phyloP scores from a whole-genome alignment of 2,888 invertebrate genomes.

The Falcaria lacertinaria region DNA sequence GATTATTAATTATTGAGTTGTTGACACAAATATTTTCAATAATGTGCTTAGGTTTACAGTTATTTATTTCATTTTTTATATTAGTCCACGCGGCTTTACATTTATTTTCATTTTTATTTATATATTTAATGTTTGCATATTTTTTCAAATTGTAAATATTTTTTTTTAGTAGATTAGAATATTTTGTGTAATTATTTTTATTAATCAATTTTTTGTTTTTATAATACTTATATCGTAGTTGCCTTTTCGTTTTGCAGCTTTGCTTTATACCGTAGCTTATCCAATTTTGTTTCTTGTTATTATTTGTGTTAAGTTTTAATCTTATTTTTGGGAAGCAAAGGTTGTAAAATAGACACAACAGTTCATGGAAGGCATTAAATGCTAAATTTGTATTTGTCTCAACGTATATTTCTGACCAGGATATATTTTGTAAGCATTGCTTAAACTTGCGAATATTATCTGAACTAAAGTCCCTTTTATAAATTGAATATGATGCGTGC shows the following conservation, averaged over 20 bases:
- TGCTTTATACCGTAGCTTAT: conserved; percentile 3
- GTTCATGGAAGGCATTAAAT: neutral
- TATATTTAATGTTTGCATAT: conserved; percentile 5
- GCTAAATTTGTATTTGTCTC: neutral
- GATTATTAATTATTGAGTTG: no score
- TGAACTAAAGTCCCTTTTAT: conserved; percentile 2
- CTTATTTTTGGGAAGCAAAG: conserved; percentile 4
- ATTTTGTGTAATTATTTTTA: conserved; percentile 4
- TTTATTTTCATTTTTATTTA: conserved; percentile 4
- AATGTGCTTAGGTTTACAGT: neutral
- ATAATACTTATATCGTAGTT: conserved; percentile 5
- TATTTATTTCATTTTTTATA: conserved; percentile 1
- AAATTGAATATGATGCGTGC: neutral
- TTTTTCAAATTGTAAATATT: conserved; percentile 4
- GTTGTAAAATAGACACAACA: neutral
- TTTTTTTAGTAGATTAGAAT: conserved; percentile 6
- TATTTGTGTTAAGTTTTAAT: conserved; percentile 1
- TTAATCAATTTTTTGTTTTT: conserved; percentile 2
- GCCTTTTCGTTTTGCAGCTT: conserved; percentile 7
- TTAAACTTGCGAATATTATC: conserved; percentile 7
- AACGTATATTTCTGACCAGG: conserved; percentile 1
- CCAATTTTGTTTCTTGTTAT: conserved; percentile 5
- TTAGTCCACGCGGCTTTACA: conserved; percentile 5
- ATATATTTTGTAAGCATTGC: conserved; percentile 4
- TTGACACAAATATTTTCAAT: no score